Evolutionary conservation across 2,888 invertebrate genomes (phyloP).

Genomic region (Hanleya hanleyi): DNA sequence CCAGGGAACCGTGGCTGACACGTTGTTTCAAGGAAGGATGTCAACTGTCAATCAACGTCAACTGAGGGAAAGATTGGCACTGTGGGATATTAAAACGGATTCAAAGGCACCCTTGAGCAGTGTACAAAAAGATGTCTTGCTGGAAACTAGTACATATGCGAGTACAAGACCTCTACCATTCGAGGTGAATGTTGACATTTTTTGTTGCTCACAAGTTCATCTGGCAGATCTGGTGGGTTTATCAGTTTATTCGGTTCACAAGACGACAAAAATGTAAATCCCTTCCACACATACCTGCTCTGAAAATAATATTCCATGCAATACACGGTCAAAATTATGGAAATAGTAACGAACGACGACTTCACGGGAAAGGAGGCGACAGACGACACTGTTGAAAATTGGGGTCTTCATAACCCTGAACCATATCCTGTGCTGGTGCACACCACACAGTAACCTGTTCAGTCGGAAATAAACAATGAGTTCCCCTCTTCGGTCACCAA

Average conservation of each 20-base stretch:
- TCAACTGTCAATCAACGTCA: constrained; percentile 46
- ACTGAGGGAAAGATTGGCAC: constrained; percentile 64
- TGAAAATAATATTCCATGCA: no score
- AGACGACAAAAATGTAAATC: no score
- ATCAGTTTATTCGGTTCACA: neutral
- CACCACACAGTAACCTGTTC: no score
- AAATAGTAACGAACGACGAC: no score
- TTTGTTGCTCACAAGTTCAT: neutral
- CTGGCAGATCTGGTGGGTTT: neutral
- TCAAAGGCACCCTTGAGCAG: constrained; percentile 86
- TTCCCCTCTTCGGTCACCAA: no score
- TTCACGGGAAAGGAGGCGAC: no score
- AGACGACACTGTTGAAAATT: no score
- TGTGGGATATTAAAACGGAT: constrained; percentile 77
- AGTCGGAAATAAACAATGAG: no score
- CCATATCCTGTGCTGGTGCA: no score
- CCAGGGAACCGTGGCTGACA: constrained; percentile 70
- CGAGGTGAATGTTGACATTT: constrained; percentile 53
- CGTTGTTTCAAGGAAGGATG: constrained; percentile 36
- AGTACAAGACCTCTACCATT: constrained; percentile 62
- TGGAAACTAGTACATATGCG: constrained; percentile 76
- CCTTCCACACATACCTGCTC: no score
- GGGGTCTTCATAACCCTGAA: no score
- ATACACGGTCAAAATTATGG: no score
- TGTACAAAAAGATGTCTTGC: constrained; percentile 81